Percentiles rank a stretch among this genome's conserved stretches.
Evolutionary conservation across 1,140 invertebrate genomes (phyloP).

Genomic region (Propsilocerus akamusi): DNA sequence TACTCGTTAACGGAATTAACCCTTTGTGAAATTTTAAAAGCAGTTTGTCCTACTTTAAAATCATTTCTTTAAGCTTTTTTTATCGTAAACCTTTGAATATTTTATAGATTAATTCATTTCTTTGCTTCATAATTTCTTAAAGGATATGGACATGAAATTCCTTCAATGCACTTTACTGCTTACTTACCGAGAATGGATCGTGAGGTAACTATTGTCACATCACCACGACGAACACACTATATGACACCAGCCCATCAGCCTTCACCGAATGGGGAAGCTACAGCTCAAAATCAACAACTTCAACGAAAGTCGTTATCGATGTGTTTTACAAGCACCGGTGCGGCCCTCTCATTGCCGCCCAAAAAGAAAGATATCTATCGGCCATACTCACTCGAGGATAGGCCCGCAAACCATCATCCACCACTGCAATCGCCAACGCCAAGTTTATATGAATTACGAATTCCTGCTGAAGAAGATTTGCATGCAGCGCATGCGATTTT

Average conservation of each 20-base stretch:
- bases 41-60: not conserved
- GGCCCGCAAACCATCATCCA: slow-evolving; percentile 14
- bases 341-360: slow-evolving; percentile 57
- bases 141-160: slow-evolving; percentile 39
- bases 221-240: slow-evolving; percentile 14
- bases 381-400: slow-evolving; percentile 61
- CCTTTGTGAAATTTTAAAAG: not conserved
- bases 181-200: slow-evolving; percentile 31
- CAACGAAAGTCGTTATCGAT: slow-evolving; percentile 49
- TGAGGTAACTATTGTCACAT: slow-evolving; percentile 30
- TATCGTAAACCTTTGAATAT: not conserved
- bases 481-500: slow-evolving; percentile 72
- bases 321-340: slow-evolving; percentile 67
- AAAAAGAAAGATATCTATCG: slow-evolving; percentile 79
- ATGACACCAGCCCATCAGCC: slow-evolving; percentile 22
- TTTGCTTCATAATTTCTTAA: slow-evolving; percentile 9
- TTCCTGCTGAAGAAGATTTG: slow-evolving; percentile 53
- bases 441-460: slow-evolving; percentile 30
- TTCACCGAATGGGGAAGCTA: slow-evolving; percentile 14
- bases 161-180: slow-evolving; percentile 39
- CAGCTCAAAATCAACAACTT: slow-evolving; percentile 26
- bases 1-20: slow-evolving; percentile 6
- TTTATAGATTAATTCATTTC: not conserved
- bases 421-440: slow-evolving; percentile 10
- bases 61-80: not conserved